These are phyloP conservation scores for Petrocephalus microphthalmus DNA, from an alignment of 2,113 vertebrate genomes.

Conservation along the genomic window DNA sequence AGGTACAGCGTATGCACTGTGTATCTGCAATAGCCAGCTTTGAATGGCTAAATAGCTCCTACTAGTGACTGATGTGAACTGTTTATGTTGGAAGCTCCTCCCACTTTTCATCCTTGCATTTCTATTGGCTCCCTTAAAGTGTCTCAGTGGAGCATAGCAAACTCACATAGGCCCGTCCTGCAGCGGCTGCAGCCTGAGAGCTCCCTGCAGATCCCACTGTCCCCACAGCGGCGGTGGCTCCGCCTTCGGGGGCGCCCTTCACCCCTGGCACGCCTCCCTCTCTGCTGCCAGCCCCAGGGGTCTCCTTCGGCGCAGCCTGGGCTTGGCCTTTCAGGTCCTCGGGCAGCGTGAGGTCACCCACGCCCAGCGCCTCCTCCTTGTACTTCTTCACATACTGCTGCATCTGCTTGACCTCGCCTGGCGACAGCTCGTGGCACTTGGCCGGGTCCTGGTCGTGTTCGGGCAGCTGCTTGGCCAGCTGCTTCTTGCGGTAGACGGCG, in stretches of 20 bases:
- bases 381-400: constrained; percentile 93
- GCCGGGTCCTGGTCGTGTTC: constrained; percentile 94
- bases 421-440: constrained; percentile 86
- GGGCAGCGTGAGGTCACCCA: constrained; percentile 16
- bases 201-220: constrained; percentile 44
- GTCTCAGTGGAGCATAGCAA: background rate
- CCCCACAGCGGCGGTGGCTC: constrained; percentile 55
- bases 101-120: background rate
- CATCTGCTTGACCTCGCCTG: constrained; percentile 88
- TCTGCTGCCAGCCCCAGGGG: background rate
- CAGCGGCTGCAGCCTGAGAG: constrained; percentile 38
- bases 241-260: constrained; percentile 24
- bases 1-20: background rate
- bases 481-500: constrained; percentile 90
- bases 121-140: background rate
- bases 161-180: constrained; percentile 75
- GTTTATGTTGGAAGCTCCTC: background rate
- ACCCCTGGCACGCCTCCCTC: background rate
- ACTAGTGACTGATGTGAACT: background rate
- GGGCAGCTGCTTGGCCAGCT: constrained; percentile 93
- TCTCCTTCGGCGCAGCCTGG: background rate
- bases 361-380: constrained; percentile 85
- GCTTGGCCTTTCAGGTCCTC: constrained; percentile 4
- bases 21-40: background rate
- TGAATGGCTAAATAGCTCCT: background rate